Evolutionary conservation across 2,888 invertebrate species (phyloP), one percentile per base, ranked within the genome.

Genomic region (Thera obeliscata): DNA sequence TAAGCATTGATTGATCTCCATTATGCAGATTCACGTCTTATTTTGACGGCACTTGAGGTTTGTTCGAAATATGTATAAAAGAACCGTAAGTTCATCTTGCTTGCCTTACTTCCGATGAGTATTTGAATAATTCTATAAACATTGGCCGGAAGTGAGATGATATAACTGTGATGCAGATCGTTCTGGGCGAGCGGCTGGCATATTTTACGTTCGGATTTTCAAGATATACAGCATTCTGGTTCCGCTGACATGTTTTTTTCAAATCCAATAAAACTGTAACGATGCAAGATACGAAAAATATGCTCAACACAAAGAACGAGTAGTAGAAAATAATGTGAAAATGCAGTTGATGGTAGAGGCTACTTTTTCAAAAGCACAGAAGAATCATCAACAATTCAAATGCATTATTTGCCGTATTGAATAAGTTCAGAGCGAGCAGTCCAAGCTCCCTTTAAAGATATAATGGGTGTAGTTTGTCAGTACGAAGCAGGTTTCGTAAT

Each of bases 31-130:
- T 72, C 76, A 77, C 78, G 73, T 73, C 71, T 74, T 79, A 75
- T 79, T 81, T 78, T 76, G 78, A 78, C 74, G 75, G 76, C 74
- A 80, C 77, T 82, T 79, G 79, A 80, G 77, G 74, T 79, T 77
- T 70, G 67, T 72, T 50, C 67, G 71, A 52, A 65, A 73, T 73
- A 22, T 22, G 22, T 22, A 74, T 79, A 73, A 64, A 58, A 61
- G 56, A 56, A 74, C 64, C 67, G 67, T 67, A 69, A 72, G 74
- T 72, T 52, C 12, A 67, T 61, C 66, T 46, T 46, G 2, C 66
- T 46, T 46, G 2, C 43, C 2, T 33, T 9, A 52, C 52, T 52
- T 52, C 52, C 52, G 9, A 52, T 33, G 54, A 65, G 62, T 69
- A 72, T 69, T 46, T 46, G 61, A 46, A 52, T 68, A 46, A 61